phyloP scores from a whole-genome alignment of 2,113 vertebrate species.

The Sinocyclocheilus maitianheensis region DNA sequence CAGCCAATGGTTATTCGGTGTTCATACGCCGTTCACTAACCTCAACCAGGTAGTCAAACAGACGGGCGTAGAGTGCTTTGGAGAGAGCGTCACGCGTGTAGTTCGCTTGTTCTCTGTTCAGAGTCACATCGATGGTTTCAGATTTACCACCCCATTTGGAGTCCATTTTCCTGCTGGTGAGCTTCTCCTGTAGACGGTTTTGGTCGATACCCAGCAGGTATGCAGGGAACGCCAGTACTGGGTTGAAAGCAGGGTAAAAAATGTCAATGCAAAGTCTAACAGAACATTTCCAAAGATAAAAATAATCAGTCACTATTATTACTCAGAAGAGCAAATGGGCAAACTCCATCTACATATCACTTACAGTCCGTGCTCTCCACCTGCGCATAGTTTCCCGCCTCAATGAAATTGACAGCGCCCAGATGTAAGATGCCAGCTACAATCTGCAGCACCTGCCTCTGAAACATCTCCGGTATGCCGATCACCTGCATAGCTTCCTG shows the following conservation, averaged over 20 bases:
- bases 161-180: constrained; percentile 96
- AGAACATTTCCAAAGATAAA: neutral
- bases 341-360: constrained; percentile 61
- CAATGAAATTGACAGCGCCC: constrained; percentile 91
- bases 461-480: constrained; percentile 80
- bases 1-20: neutral
- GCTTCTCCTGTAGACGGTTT: constrained; percentile 86
- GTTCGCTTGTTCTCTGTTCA: constrained; percentile 91
- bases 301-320: neutral
- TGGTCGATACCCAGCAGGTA: constrained; percentile 91
- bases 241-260: neutral
- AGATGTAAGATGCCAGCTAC: constrained; percentile 90
- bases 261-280: neutral
- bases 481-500: constrained; percentile 96
- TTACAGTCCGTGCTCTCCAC: constrained; percentile 92
- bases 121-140: constrained; percentile 91
- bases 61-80: constrained; percentile 88
- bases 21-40: constrained; percentile 61
- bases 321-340: neutral
- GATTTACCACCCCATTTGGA: constrained; percentile 93
- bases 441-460: constrained; percentile 88
- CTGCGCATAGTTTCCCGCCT: constrained; percentile 90
- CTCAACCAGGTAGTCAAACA: constrained; percentile 97
- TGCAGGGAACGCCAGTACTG: constrained; percentile 91
- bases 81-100: constrained; percentile 92